A percentile compares a stretch with the other conserved stretches of the same genome.
These are phyloP conservation scores for Tretioscincus oriximinensis DNA, from an alignment of 2,113 vertebrate species.

Conservation along the genomic window DNA sequence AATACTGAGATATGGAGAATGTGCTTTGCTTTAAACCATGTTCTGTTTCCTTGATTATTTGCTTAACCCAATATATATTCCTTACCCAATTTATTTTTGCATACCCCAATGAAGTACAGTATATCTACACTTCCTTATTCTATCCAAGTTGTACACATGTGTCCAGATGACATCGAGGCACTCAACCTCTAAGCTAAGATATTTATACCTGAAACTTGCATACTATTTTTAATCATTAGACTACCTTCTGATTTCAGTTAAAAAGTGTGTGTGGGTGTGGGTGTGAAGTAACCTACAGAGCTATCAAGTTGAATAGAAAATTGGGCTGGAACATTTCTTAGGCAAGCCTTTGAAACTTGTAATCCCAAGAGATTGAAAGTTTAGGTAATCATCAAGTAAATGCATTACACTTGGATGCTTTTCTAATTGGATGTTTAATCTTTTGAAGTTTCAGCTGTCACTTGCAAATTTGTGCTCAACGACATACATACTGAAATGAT, in stretches of 20 bases:
- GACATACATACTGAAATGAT: background rate
- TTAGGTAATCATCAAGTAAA: constrained; percentile 8
- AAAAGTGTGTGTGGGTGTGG: background rate
- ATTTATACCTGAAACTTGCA: background rate
- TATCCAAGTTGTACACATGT: no score
- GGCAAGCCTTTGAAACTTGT: constrained; percentile 1
- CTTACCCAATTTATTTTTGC: no score
- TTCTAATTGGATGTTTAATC: constrained; percentile 26
- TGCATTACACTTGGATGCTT: constrained; percentile 16
- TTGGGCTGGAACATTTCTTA: background rate
- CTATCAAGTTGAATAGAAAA: background rate
- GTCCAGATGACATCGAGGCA: no score
- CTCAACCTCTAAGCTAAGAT: no score
- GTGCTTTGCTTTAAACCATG: no score
- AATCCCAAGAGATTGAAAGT: background rate
- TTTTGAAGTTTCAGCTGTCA: constrained; percentile 15
- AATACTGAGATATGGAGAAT: no score
- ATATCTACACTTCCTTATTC: background rate
- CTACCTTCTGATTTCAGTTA: background rate
- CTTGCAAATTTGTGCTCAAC: background rate
- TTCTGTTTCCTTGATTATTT: no score
- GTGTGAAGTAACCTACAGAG: background rate
- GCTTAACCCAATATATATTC: no score
- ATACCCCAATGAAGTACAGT: background rate
- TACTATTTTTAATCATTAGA: background rate